Evolutionary conservation across 2,797 vertebrate species (phyloP), one percentile per base, ranked within the genome.

Genomic region (Pseudomugil gertrudae): DNA sequence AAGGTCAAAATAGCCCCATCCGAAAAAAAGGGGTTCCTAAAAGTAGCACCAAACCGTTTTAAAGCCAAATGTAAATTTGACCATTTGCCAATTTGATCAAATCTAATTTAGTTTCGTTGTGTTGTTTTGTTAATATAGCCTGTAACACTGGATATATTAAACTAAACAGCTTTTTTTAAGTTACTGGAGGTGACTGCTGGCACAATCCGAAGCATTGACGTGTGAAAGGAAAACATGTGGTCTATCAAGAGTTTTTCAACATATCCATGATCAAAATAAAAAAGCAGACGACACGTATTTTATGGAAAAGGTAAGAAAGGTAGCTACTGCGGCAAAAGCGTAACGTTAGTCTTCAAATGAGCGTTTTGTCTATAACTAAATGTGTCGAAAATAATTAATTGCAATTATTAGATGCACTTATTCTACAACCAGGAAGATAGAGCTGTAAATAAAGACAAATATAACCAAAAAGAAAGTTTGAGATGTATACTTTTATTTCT

Each of bases 121-220:
- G 19, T 45, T 9, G n/a, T 45, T 45, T 21, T 21, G 7, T 10
- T 8, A 15, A 13, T 38, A 38, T 38, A 38, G 14, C 2, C n/a
- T 45, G n/a, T 9, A 45, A 45, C 7, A 43, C 4, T 4, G 17
- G 2, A 4, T 43, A 43, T n/a, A n/a, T 17, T 7, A 3, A 45
- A 2, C 3, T 21, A 45, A 45, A 19, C 0, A 10, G 43, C 7
- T 15, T 36, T 38, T 38, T 38, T 43, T 19, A 21, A 29, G 21
- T 40, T 60, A 15, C 19, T 19, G 27, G 23, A 54, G 11, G 45
- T 56, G 63, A 29, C 33, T 26, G 35, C 32, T 54, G 15, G 23
- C 14, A 27, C 52, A 61, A 43, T 35, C 30, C 64, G 9, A 61
- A 52, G 57, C 53, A 65, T 73, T 83, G 69, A 76, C 33, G 26